Percentiles rank a stretch among this genome's conserved stretches.
These are phyloP conservation scores for Amyelois transitella DNA, from an alignment of 1,140 invertebrate species.

Conservation along the genomic window DNA sequence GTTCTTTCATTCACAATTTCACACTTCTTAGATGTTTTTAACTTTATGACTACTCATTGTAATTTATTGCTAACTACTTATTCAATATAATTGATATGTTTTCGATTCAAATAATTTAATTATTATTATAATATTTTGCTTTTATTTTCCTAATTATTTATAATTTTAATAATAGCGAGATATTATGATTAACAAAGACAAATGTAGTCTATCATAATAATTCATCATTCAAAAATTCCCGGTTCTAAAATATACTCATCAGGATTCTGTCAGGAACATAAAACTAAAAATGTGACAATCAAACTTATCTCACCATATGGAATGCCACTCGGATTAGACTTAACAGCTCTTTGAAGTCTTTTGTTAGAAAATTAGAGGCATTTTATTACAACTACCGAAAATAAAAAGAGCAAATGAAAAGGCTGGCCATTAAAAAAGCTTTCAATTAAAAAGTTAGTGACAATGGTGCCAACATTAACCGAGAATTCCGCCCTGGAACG, in stretches of 20 bases:
- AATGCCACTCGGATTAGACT: slow-evolving; percentile 34
- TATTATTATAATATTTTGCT: no score
- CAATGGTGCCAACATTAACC: slow-evolving; percentile 61
- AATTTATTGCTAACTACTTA: no score
- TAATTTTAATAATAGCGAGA: no score
- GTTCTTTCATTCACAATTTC: slow-evolving; percentile 14
- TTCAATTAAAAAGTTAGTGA: slow-evolving; percentile 71
- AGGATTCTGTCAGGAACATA: slow-evolving; percentile 33
- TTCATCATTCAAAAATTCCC: background rate
- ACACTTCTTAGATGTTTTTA: background rate
- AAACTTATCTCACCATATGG: slow-evolving; percentile 56
- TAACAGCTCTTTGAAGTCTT: slow-evolving; percentile 61
- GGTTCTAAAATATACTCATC: slow-evolving; percentile 18
- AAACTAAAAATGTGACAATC: slow-evolving; percentile 58
- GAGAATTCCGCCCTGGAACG: slow-evolving; percentile 36
- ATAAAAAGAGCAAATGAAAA: slow-evolving; percentile 44
- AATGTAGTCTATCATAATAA: no score
- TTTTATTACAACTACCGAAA: slow-evolving; percentile 64
- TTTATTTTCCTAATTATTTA: no score
- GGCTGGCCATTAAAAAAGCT: slow-evolving; percentile 60
- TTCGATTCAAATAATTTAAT: no score
- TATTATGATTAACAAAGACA: no score
- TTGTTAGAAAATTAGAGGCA: slow-evolving; percentile 46
- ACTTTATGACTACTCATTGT: no score
- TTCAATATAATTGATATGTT: no score